Conservation (phyloP, 2,797 vertebrate genomes). For the Ataeniobius toweri region DNA sequence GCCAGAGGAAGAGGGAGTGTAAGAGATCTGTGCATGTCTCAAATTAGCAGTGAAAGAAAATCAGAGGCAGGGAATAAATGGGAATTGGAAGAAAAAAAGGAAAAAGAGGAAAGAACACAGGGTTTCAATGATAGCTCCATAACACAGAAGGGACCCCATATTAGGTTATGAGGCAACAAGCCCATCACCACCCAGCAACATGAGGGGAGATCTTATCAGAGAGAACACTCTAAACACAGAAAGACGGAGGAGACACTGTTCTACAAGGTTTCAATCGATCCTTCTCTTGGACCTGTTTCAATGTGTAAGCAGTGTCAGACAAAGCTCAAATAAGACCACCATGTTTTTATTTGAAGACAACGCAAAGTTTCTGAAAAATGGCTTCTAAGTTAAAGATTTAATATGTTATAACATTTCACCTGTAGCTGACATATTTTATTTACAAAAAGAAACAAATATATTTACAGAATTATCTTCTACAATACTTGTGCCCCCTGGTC, state of each 20-base stretch:
- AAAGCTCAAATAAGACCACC: slow-evolving; percentile 34
- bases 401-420: background rate
- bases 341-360: slow-evolving; percentile 39
- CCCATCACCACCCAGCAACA: slow-evolving; percentile 38
- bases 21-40: slow-evolving; percentile 25
- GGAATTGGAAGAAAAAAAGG: slow-evolving; percentile 5
- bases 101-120: slow-evolving; percentile 6
- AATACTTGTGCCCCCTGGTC: background rate
- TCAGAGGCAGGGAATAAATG: slow-evolving; percentile 23
- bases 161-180: slow-evolving; percentile 75
- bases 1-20: slow-evolving; percentile 31
- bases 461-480: background rate
- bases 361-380: background rate
- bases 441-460: background rate
- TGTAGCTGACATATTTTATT: background rate
- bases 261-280: slow-evolving; percentile 62
- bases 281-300: slow-evolving; percentile 34
- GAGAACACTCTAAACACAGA: slow-evolving; percentile 57
- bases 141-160: slow-evolving; percentile 74
- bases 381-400: background rate
- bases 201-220: slow-evolving; percentile 72
- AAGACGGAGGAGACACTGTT: slow-evolving; percentile 33
- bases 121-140: slow-evolving; percentile 35
- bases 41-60: slow-evolving; percentile 29
- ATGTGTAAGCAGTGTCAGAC: slow-evolving; percentile 46